Evolutionary conservation across 2,797 vertebrate genomes (phyloP).

Genomic region (Acanthurus leucopareius): DNA sequence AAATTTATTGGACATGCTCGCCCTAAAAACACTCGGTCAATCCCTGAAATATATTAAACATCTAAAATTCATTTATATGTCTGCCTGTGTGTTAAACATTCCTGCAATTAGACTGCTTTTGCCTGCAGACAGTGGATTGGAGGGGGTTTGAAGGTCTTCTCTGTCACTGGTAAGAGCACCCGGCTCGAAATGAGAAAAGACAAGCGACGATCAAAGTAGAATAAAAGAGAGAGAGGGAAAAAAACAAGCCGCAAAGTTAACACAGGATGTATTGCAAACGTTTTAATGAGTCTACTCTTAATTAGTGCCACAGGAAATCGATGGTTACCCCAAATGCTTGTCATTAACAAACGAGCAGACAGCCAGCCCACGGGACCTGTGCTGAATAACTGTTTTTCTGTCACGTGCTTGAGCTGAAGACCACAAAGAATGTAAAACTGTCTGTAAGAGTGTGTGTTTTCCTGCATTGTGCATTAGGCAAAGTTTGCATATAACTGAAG

Average conservation of each 20-base stretch:
- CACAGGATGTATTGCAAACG: constrained; percentile 76
- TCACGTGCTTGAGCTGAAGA: constrained; percentile 55
- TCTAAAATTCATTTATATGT: constrained; percentile 1
- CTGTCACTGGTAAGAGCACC: constrained; percentile 34
- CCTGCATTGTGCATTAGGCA: no score
- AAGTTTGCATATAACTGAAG: no score
- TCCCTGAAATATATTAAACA: constrained; percentile 27
- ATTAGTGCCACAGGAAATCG: constrained; percentile 84
- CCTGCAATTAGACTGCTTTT: constrained; percentile 3
- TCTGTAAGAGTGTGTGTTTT: neutral
- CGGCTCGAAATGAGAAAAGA: constrained; percentile 41
- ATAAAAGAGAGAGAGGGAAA: constrained; percentile 27
- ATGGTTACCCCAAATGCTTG: constrained; percentile 81
- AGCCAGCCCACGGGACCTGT: constrained; percentile 72
- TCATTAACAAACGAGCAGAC: constrained; percentile 84
- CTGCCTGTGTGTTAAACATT: neutral
- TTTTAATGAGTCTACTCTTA: constrained; percentile 84
- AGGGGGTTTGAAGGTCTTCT: constrained; percentile 30
- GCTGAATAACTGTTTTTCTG: constrained; percentile 75
- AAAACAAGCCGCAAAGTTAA: constrained; percentile 65
- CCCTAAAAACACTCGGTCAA: constrained; percentile 18
- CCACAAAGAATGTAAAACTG: constrained; percentile 39
- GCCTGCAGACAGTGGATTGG: constrained; percentile 3
- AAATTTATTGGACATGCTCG: constrained; percentile 46
- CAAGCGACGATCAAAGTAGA: constrained; percentile 58